These are phyloP conservation scores for Rhopalosiphum padi DNA, from an alignment of 1,140 invertebrate species.

Conservation along the genomic window DNA sequence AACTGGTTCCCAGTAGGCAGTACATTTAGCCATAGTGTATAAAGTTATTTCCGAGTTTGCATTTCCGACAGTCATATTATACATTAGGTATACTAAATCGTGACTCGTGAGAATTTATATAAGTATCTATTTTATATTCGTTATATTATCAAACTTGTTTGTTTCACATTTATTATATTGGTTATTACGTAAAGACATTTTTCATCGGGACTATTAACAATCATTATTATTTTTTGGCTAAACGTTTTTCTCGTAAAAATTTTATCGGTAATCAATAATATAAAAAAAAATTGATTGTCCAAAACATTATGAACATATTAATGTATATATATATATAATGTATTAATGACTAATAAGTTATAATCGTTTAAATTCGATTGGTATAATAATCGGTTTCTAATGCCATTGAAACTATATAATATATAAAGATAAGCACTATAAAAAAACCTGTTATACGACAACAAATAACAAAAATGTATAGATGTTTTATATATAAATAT, in stretches of 20 bases:
- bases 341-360: not conserved
- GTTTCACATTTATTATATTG: not conserved
- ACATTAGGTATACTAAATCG: not conserved
- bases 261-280: not conserved
- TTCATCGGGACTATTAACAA: not conserved
- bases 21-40: not conserved
- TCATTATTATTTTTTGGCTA: not conserved
- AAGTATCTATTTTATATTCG: not conserved
- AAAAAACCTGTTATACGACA: conserved; percentile 22
- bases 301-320: not conserved
- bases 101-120: not conserved
- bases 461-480: conserved; percentile 22
- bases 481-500: not conserved
- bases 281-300: not conserved
- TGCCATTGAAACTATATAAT: not conserved
- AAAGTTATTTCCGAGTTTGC: not conserved
- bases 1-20: not conserved
- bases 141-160: not conserved
- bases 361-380: conserved; percentile 23
- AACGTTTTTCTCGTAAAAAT: not conserved
- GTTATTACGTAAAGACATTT: not conserved
- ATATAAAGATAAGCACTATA: not conserved
- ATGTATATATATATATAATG: not conserved
- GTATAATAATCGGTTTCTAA: conserved; percentile 14
- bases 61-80: conserved; percentile 6